Conservation (phyloP, 2,113 vertebrate species). For the Poicephalus meyeri region DNA sequence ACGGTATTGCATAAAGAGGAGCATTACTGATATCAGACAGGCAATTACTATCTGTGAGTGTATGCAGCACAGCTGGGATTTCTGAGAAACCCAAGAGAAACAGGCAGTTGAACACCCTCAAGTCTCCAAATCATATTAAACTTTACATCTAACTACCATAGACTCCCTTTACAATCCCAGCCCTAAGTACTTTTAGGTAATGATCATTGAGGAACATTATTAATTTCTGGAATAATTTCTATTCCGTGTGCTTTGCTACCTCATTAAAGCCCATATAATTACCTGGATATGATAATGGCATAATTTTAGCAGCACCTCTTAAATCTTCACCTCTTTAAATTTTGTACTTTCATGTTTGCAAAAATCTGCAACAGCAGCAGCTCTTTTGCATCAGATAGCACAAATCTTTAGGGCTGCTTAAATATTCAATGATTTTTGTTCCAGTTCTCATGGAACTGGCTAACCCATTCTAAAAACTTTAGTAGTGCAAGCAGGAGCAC, state of each 20-base stretch:
- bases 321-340: background rate
- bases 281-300: background rate
- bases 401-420: background rate
- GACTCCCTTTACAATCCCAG: background rate
- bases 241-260: background rate
- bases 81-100: background rate
- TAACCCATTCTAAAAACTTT: background rate
- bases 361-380: background rate
- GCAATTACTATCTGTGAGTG: background rate
- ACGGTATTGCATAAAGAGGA: background rate
- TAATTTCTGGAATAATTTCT: constrained; percentile 28
- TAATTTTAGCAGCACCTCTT: background rate
- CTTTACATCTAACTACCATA: background rate
- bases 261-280: background rate
- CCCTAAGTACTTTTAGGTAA: background rate
- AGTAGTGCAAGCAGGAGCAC: background rate
- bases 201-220: background rate
- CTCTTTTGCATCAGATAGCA: background rate
- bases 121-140: background rate
- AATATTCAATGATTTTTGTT: background rate
- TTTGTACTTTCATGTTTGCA: background rate
- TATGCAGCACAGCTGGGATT: background rate
- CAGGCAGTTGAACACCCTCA: background rate
- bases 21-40: background rate
- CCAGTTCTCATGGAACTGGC: background rate